Percentiles rank a stretch among this genome's conserved stretches.
Conservation (phyloP, 2,888 invertebrate species). For the Sinodicranocentrus sp. region DNA sequence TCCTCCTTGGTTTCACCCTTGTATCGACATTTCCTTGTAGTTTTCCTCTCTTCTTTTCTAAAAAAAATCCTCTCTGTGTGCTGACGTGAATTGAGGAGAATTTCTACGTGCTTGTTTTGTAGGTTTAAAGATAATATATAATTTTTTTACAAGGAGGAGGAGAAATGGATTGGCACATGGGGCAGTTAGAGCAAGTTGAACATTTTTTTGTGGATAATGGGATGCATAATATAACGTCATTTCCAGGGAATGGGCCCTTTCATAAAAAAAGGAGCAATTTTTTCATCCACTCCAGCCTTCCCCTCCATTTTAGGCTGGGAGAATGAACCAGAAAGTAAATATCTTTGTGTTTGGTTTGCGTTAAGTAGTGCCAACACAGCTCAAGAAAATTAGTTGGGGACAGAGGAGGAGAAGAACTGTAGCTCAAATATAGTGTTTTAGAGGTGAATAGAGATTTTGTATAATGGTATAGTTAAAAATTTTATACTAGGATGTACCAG, state of each 20-base stretch:
- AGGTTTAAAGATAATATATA: too few relatives aligned
- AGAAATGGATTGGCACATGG: neutral
- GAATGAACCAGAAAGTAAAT: conserved; percentile 50
- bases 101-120: too few relatives aligned
- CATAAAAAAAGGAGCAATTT: neutral
- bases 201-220: neutral
- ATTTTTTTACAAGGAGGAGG: neutral
- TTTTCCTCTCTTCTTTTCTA: conserved; percentile 6
- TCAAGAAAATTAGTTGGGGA: conserved; percentile 13
- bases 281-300: too few relatives aligned
- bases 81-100: too few relatives aligned
- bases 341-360: conserved; percentile 51
- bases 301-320: too few relatives aligned
- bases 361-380: conserved; percentile 27
- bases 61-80: neutral
- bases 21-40: neutral
- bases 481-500: too few relatives aligned
- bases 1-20: conserved; percentile 1
- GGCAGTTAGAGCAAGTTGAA: neutral
- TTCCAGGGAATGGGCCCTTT: neutral
- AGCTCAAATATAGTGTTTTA: too few relatives aligned
- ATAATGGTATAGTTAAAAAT: too few relatives aligned
- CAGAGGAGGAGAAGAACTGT: too few relatives aligned
- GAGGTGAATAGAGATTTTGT: too few relatives aligned
- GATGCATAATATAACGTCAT: neutral